These are phyloP conservation scores for Phenganax stokvisi DNA, from an alignment of 92 coral and sea anemone genomes.

Conservation along the genomic window DNA sequence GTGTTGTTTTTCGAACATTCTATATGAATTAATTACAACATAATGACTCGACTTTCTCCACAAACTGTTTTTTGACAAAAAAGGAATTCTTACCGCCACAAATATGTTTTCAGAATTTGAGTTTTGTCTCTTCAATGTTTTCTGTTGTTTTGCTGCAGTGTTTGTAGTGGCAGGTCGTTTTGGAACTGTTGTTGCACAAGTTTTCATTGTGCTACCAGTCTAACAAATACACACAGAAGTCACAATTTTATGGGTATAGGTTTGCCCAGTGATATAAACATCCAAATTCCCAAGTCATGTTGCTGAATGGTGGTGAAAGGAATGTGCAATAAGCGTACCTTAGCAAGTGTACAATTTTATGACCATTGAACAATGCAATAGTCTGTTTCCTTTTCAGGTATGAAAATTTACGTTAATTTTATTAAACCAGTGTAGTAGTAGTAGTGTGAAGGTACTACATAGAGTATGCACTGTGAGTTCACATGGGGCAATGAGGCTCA, in stretches of 20 bases:
- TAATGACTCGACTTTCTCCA: too few species aligned
- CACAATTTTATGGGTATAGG: neutral
- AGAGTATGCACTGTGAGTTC: too few species aligned
- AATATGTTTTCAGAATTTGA: conserved; percentile 21
- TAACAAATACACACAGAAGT: neutral
- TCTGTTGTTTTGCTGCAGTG: conserved; percentile 10
- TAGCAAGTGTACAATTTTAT: too few species aligned
- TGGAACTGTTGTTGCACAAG: neutral
- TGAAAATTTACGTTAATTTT: too few species aligned
- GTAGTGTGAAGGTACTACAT: too few species aligned
- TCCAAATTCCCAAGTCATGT: neutral
- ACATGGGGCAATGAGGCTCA: too few species aligned
- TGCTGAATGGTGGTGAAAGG: too few species aligned
- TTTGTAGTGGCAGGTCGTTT: conserved; percentile 18
- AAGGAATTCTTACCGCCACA: neutral
- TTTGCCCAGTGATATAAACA: neutral
- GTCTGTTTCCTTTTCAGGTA: too few species aligned
- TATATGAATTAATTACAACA: neutral
- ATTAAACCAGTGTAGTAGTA: too few species aligned
- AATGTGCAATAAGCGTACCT: too few species aligned
- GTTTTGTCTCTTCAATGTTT: conserved; percentile 21
- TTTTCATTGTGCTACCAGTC: neutral
- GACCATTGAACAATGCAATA: too few species aligned
- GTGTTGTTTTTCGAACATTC: neutral
- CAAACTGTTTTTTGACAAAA: neutral